These are phyloP conservation scores for Oryzias javanicus DNA, from an alignment of 2,113 vertebrate species.

Conservation along the genomic window DNA sequence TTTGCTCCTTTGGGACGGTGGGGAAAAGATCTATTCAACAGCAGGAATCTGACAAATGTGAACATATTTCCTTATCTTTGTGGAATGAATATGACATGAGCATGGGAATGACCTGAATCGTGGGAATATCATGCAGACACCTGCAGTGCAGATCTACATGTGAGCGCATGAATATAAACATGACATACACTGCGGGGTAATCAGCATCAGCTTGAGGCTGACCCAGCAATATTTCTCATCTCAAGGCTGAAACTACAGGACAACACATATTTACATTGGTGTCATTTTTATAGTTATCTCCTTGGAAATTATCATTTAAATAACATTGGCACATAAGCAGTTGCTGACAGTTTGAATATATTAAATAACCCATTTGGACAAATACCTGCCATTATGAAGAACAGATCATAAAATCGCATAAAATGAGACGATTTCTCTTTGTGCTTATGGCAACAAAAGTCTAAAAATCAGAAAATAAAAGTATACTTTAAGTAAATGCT, in stretches of 20 bases:
- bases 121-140: conserved; percentile 29
- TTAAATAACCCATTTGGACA: conserved; percentile 54
- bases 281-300: conserved; percentile 52
- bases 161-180: conserved; percentile 67
- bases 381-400: no score
- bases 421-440: no score
- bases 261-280: conserved; percentile 45
- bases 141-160: conserved; percentile 37
- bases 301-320: conserved; percentile 70
- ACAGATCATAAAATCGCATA: no score
- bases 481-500: not conserved
- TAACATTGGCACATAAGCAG: conserved; percentile 44
- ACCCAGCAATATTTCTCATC: conserved; percentile 67
- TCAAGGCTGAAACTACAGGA: conserved; percentile 44
- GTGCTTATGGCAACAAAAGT: not conserved
- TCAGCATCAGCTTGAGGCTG: conserved; percentile 52
- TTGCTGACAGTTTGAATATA: conserved; percentile 36
- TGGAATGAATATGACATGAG: conserved; percentile 41
- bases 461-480: not conserved
- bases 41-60: conserved; percentile 15
- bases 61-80: conserved; percentile 35
- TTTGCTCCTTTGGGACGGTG: not conserved
- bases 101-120: conserved; percentile 18
- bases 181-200: conserved; percentile 41
- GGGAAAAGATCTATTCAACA: conserved; percentile 8